These are phyloP conservation scores for Periphyllus acericola DNA, from an alignment of 2,888 invertebrate species.

Conservation along the genomic window DNA sequence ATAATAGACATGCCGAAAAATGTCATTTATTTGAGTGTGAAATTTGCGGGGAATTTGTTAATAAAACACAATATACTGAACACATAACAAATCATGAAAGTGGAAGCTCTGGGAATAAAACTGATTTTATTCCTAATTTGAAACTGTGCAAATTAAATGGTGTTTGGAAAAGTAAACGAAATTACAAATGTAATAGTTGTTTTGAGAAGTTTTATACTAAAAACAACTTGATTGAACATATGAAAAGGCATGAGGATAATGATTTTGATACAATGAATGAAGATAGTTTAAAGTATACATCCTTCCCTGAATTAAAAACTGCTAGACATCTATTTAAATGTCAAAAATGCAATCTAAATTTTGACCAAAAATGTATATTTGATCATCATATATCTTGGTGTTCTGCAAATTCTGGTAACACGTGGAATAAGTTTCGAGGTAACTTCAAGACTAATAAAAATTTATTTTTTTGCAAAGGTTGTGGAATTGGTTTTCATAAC, in stretches of 20 bases:
- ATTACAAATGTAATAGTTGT: constrained; percentile 42
- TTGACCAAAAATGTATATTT: constrained; percentile 5
- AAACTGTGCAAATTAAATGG: constrained; percentile 40
- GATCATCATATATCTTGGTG: constrained; percentile 30
- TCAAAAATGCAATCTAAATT: neutral
- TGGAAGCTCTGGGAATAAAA: neutral
- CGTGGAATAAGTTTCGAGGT: constrained; percentile 3
- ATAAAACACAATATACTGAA: neutral
- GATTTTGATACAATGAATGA: neutral
- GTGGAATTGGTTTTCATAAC: constrained; percentile 13
- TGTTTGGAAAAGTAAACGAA: constrained; percentile 51
- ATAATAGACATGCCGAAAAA: constrained; percentile 42
- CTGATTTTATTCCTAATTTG: constrained; percentile 5
- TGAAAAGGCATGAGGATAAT: neutral
- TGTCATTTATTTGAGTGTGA: neutral
- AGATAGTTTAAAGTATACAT: neutral
- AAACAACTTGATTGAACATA: constrained; percentile 31
- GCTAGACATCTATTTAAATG: neutral
- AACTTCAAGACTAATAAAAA: neutral
- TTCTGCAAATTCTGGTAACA: neutral
- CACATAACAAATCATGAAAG: neutral
- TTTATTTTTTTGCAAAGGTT: constrained; percentile 6
- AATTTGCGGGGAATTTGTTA: neutral
- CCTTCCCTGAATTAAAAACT: neutral
- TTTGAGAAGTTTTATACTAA: constrained; percentile 9